phyloP scores from a whole-genome alignment of 2,113 vertebrate genomes.

The Phasianus colchicus region DNA sequence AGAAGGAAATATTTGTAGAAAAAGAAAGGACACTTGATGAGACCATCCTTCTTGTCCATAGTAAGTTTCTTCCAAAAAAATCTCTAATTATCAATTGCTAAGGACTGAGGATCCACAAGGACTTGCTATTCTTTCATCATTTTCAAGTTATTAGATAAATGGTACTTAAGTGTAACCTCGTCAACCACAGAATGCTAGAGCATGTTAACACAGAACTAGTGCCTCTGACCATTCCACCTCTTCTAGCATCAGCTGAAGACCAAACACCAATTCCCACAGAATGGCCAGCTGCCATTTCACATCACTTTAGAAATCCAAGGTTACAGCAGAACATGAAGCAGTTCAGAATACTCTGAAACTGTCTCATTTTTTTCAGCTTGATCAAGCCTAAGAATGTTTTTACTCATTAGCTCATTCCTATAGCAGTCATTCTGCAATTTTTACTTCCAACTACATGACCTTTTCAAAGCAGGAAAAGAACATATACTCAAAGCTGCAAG shows the following conservation, averaged over 20 bases:
- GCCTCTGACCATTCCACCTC: not conserved
- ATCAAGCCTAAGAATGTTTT: not conserved
- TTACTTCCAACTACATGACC: not conserved
- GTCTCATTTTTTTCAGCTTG: not conserved
- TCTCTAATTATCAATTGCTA: not conserved
- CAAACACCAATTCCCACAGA: not conserved
- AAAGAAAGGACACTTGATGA: not conserved
- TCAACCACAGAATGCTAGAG: not conserved
- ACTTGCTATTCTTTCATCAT: not conserved
- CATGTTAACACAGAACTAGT: not conserved
- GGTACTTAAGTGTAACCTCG: not conserved
- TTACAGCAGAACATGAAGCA: not conserved
- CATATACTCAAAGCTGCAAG: not conserved
- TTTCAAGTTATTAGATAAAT: not conserved
- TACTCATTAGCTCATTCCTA: not conserved
- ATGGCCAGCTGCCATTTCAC: not conserved
- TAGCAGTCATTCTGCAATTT: not conserved
- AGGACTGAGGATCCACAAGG: not conserved
- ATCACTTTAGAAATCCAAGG: not conserved
- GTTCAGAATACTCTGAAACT: not conserved
- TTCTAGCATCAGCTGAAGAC: not conserved
- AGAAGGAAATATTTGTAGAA: not conserved
- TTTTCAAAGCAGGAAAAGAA: not conserved
- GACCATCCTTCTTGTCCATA: not conserved
- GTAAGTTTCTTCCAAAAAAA: not conserved